Conservation (phyloP, 2,888 invertebrate genomes). For the Spisula subtruncata region DNA sequence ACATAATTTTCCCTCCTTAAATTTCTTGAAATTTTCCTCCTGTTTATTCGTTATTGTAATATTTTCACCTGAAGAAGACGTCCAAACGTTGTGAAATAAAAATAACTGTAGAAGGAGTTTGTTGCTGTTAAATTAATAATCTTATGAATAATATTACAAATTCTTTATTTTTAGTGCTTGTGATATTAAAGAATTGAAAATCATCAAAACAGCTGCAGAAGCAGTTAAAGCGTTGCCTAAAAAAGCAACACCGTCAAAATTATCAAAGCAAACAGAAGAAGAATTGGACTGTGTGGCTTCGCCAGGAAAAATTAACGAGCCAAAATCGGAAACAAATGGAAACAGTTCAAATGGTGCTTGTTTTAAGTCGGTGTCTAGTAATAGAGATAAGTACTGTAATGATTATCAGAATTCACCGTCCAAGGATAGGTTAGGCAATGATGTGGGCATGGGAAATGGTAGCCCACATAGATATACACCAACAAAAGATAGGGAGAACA, state of each 20-base stretch:
- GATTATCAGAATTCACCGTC: constrained; percentile 16
- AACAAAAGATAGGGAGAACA: constrained; percentile 34
- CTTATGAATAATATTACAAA: too few species aligned
- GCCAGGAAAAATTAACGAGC: constrained; percentile 80
- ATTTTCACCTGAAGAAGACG: too few species aligned
- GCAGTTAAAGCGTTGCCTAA: constrained; percentile 85
- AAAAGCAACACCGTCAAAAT: constrained; percentile 82
- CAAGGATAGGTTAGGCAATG: constrained; percentile 41
- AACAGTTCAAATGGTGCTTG: constrained; percentile 17
- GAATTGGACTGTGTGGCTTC: constrained; percentile 77
- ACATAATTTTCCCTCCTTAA: too few species aligned
- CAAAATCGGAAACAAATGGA: constrained; percentile 42
- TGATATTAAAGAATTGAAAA: constrained; percentile 93
- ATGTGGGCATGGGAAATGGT: constrained; percentile 32
- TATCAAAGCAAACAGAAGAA: constrained; percentile 81
- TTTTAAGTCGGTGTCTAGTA: neutral
- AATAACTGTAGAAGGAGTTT: too few species aligned
- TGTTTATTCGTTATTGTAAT: too few species aligned
- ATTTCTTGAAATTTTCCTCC: too few species aligned
- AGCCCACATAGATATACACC: constrained; percentile 57
- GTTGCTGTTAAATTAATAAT: too few species aligned
- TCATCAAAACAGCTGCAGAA: constrained; percentile 90
- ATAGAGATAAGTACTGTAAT: constrained; percentile 23
- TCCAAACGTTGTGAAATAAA: too few species aligned
- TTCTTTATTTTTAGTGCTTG: constrained; percentile 89